Evolutionary conservation across 1,140 invertebrate genomes (phyloP).

Genomic region (Spodoptera litura): DNA sequence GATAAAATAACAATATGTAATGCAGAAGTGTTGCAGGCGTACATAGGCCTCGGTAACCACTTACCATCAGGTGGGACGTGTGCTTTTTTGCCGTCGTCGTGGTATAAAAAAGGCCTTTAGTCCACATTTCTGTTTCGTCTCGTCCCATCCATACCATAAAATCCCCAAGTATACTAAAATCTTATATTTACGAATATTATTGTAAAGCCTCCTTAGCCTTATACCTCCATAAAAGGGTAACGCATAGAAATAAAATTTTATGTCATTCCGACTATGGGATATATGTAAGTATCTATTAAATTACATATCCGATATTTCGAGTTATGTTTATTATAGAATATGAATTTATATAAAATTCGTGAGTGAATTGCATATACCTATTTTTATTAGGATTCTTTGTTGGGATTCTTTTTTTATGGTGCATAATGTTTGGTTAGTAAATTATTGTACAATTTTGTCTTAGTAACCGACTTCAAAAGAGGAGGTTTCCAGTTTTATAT

Average conservation of each 20-base stretch:
- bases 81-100: too few species aligned
- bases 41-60: too few species aligned
- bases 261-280: conserved; percentile 2
- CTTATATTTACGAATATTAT: conserved; percentile 39
- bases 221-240: conserved; percentile 31
- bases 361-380: not conserved
- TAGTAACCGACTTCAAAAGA: too few species aligned
- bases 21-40: too few species aligned
- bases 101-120: too few species aligned
- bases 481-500: too few species aligned
- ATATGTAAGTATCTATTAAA: conserved; percentile 36
- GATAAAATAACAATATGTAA: too few species aligned
- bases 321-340: conserved; percentile 16
- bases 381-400: too few species aligned
- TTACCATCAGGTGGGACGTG: too few species aligned
- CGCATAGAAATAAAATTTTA: conserved; percentile 31
- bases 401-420: too few species aligned
- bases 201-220: conserved; percentile 22
- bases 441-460: too few species aligned
- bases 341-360: conserved; percentile 25
- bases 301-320: conserved; percentile 13
- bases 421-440: too few species aligned
- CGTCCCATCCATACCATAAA: conserved; percentile 2
- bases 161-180: conserved; percentile 17
- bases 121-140: not conserved